These are phyloP conservation scores for Urocyon cinereoargenteus DNA, from an alignment of 2,797 vertebrate species.

Conservation along the genomic window DNA sequence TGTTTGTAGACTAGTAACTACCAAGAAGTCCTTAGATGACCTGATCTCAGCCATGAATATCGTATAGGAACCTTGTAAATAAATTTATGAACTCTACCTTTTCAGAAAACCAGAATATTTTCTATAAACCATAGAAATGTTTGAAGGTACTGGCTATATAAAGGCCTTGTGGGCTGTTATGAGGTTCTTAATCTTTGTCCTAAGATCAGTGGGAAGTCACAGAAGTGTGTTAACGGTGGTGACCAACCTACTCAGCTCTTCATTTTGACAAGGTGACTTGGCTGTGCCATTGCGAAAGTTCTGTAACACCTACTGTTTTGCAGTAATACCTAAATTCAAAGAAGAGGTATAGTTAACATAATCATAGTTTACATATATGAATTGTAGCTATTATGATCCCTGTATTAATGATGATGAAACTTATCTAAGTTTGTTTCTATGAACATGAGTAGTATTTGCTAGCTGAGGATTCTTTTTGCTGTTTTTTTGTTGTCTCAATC, in stretches of 20 bases:
- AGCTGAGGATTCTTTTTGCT: not conserved
- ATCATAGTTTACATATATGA: not conserved
- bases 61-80: not conserved
- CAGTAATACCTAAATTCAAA: not conserved
- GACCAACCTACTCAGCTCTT: not conserved
- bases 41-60: not conserved
- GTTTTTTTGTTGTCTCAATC: not conserved
- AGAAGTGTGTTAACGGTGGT: not conserved
- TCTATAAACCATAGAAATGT: not conserved
- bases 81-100: not conserved
- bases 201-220: not conserved
- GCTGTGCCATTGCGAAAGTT: not conserved
- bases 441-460: not conserved
- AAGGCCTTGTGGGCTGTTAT: not conserved
- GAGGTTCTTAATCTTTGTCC: not conserved
- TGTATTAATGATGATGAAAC: not conserved
- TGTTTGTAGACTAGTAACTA: not conserved
- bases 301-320: not conserved
- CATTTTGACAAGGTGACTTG: slow-evolving; percentile 22
- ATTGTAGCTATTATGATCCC: not conserved
- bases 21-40: not conserved
- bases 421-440: not conserved
- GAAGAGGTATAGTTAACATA: not conserved
- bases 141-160: not conserved
- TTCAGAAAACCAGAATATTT: not conserved